Evolutionary conservation across 1,140 invertebrate genomes (phyloP), one percentile per base, ranked within the genome.

Genomic region (Camponotus pennsylvanicus): DNA sequence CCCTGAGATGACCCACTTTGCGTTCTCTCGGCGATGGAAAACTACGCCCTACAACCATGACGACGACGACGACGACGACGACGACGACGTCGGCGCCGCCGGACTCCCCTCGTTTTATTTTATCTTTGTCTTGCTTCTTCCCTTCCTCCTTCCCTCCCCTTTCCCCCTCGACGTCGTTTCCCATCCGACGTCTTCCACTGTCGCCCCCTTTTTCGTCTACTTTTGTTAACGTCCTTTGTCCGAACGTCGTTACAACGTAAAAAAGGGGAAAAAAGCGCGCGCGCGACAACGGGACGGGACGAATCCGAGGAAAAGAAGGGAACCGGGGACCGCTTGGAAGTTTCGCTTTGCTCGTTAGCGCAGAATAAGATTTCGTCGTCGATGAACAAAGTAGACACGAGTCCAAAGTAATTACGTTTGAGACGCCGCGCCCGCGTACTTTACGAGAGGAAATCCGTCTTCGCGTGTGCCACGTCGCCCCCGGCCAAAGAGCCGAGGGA

Each of bases 181-280:
- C n/a, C 66, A 34, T 57, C 78, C 64, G 49, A 57, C 78, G 66
- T 83, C 79, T 73, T 73, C 79, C 55, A 73, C 79, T 61, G 79
- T 82, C 69, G 69, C 32, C 79, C 55, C 67, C 79, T 75, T 83
- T 83, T 83, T 83, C 79, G 69, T 75, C 85, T 71, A 84, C 85
- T 86, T 86, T 86, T 86, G 85, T 86, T 86, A 86, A 85, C 85
- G 61, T 84, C 79, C 79, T 86, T 86, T 86, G 85, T 86, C 80
- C 85, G 77, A 80, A 83, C 79, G 79, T 86, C 69, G 85, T 86
- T 86, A 86, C 79, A 84, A 70, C 75, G 77, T 67, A 83, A 83
- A 75, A 83, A 83, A 63, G 52, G 55, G 55, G 79, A 83, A 83
- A 83, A 83, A 83, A 42, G 34, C 18, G 40, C 52, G 52, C 67